phyloP scores from a whole-genome alignment of 2,888 invertebrate genomes.

The Actias luna region DNA sequence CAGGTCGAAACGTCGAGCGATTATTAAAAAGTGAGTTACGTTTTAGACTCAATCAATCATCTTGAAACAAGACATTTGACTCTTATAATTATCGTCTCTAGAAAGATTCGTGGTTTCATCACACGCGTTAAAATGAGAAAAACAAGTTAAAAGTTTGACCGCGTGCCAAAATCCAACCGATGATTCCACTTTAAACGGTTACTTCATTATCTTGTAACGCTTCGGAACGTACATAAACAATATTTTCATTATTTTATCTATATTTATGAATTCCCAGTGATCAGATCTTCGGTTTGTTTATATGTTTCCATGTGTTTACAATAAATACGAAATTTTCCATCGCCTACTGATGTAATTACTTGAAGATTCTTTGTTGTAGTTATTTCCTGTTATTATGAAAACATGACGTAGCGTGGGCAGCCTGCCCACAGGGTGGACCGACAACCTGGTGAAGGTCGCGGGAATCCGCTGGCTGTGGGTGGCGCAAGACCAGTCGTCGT shows the following conservation, averaged over 20 bases:
- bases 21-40: no score
- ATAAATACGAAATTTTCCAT: neutral
- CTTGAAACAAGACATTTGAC: neutral
- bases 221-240: neutral
- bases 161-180: neutral
- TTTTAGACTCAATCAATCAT: neutral
- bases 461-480: no score
- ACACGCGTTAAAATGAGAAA: neutral
- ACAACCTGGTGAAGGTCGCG: no score
- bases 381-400: neutral
- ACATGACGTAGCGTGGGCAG: no score
- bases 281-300: neutral
- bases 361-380: neutral
- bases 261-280: neutral
- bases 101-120: neutral
- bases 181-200: neutral
- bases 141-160: neutral
- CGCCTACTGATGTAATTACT: neutral
- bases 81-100: neutral
- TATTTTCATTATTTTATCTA: neutral
- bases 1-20: no score
- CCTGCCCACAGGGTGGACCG: no score
- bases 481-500: no score
- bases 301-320: neutral
- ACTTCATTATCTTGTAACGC: neutral